Evolutionary conservation across 2,888 invertebrate species (phyloP), one percentile per base, ranked within the genome.

Genomic region (Ichneumoninae sp.): DNA sequence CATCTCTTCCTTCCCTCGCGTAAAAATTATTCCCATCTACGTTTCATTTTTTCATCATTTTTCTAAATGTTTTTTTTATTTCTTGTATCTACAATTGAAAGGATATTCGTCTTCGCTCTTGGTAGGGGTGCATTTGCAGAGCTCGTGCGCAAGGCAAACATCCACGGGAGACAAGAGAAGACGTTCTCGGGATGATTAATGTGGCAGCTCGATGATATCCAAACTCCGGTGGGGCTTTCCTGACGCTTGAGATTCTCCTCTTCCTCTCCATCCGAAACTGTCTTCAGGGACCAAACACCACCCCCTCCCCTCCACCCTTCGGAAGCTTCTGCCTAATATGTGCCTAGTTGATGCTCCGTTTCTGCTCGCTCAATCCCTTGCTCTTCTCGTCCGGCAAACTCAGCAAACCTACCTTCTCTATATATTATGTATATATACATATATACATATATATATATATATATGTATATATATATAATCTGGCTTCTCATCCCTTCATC

Each of bases 141-240:
- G 50, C 36, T 73, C 54, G 68, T 63, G 57, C 60, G 68, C 47
- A 68, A 50, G 79, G 30, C 68, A 76, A 83, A 69, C 78, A 69
- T 65, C 63, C 69, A 73, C 26, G 19, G 19, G 8, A 44, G 77
- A 57, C 73, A 26, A 69, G 73, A 81, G 71, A 79, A 50, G 50
- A 75, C 47, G 30, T 50, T 73, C 63, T 54, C 63, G 78, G 69
- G 85, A 85, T 88, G 89, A 89, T 89, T 88, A 88, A 89, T 89
- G 88, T 87, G 85, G 82, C 85, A 87, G 75, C 83, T 85, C 88
- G 86, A 87, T 86, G 87, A 87, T 89, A 84, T 88, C 81, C 79
- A 85, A 86, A 69, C 75, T 69, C 50, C 36, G 22, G 50, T 8
- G 63, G 16, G 16, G 30, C 7, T 60, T 60, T 75, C n/a, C 68